A percentile compares a stretch with the other conserved stretches of the same genome.
phyloP scores from a whole-genome alignment of 2,888 invertebrate species.

The Pandemis heparana region DNA sequence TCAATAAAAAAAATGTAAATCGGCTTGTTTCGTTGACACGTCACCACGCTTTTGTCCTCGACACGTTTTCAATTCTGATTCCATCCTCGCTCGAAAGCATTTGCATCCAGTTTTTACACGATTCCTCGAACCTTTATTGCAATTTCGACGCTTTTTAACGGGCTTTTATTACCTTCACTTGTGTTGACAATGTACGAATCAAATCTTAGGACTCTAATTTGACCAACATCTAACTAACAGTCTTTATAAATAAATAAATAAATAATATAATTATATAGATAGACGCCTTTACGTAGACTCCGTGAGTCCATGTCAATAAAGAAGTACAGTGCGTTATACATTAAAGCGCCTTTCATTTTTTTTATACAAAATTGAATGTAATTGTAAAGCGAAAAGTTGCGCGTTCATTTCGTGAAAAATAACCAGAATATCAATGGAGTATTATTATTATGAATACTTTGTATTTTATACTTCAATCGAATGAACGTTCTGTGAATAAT shows the following conservation, averaged over 20 bases:
- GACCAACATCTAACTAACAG: too few relatives aligned
- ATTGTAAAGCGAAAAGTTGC: neutral
- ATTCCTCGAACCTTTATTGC: neutral
- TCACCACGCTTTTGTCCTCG: slow-evolving; percentile 50
- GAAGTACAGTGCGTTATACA: too few relatives aligned
- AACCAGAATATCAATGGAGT: neutral
- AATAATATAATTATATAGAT: too few relatives aligned
- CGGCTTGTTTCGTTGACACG: slow-evolving; percentile 52
- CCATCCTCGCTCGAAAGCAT: slow-evolving; percentile 47
- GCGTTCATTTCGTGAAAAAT: neutral
- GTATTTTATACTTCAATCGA: too few relatives aligned
- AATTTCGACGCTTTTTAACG: neutral
- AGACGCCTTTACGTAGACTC: too few relatives aligned
- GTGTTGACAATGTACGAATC: too few relatives aligned
- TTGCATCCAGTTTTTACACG: slow-evolving; percentile 22
- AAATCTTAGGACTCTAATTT: too few relatives aligned
- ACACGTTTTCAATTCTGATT: slow-evolving; percentile 53
- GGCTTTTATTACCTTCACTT: neutral
- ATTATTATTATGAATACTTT: neutral
- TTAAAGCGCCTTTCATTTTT: too few relatives aligned
- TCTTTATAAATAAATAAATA: too few relatives aligned
- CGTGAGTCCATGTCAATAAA: too few relatives aligned
- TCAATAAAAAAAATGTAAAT: slow-evolving; percentile 18
- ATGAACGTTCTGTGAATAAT: too few relatives aligned
- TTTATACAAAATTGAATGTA: too few relatives aligned